phyloP scores from a whole-genome alignment of 2,113 vertebrate genomes.

The Tachycineta bicolor region DNA sequence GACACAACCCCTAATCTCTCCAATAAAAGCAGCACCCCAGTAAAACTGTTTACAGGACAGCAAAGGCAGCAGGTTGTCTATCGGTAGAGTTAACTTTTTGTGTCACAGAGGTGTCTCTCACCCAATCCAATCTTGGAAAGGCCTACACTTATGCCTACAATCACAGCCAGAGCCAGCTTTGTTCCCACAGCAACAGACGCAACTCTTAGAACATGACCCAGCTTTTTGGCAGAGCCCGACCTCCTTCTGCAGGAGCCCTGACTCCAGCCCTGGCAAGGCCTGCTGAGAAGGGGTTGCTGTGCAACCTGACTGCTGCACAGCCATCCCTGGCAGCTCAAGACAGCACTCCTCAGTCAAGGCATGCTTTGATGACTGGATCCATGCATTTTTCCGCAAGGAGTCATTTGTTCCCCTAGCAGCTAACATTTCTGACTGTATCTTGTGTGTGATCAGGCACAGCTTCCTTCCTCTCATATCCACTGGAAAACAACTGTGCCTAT shows the following conservation, averaged over 20 bases:
- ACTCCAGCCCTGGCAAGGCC: not conserved
- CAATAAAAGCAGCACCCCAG: not conserved
- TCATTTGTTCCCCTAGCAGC: constrained; percentile 49
- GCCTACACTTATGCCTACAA: not conserved
- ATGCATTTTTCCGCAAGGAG: not conserved
- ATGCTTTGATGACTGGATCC: constrained; percentile 23
- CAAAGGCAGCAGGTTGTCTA: not conserved
- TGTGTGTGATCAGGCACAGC: not conserved
- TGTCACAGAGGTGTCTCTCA: not conserved
- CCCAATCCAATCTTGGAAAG: not conserved
- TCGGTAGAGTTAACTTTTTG: not conserved
- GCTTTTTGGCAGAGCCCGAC: not conserved
- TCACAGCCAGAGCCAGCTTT: not conserved
- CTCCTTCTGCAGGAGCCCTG: not conserved
- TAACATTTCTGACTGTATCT: constrained; percentile 10
- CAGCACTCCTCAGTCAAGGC: not conserved
- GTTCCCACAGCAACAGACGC: not conserved
- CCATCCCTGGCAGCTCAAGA: not conserved
- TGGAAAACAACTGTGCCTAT: not conserved
- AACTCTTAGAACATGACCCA: not conserved
- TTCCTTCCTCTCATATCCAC: constrained; percentile 15
- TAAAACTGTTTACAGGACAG: not conserved
- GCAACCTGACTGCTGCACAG: not conserved
- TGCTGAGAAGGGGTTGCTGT: not conserved
- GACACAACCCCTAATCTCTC: not conserved